These are phyloP conservation scores for Cydia fagiglandana DNA, from an alignment of 1,140 invertebrate species.

Conservation along the genomic window DNA sequence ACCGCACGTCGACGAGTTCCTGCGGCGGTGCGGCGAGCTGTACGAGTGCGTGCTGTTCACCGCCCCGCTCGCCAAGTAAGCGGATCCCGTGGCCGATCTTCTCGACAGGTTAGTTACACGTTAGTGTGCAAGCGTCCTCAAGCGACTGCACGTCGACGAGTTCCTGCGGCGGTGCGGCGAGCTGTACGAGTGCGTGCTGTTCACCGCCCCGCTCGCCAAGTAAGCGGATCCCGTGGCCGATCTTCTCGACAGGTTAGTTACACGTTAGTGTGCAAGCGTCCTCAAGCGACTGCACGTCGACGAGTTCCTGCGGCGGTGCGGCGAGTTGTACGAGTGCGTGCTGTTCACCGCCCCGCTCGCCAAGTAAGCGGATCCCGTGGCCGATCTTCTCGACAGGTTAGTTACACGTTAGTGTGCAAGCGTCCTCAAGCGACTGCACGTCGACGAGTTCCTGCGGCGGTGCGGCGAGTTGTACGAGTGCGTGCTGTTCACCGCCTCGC, in stretches of 20 bases:
- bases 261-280: too few species aligned
- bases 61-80: conserved; percentile 99
- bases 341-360: conserved; percentile 99
- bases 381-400: conserved; percentile 94
- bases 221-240: conserved; percentile 99
- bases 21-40: conserved; percentile 97
- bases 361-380: conserved; percentile 99
- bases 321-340: conserved; percentile 99
- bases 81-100: conserved; percentile 99
- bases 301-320: conserved; percentile 98
- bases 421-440: too few species aligned
- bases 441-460: conserved; percentile 94
- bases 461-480: conserved; percentile 99
- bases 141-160: conserved; percentile 76
- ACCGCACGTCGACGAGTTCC: conserved; percentile 89
- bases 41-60: conserved; percentile 99
- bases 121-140: too few species aligned
- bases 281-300: too few species aligned
- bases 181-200: conserved; percentile 99
- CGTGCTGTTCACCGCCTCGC: conserved; percentile 98
- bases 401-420: not conserved
- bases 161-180: conserved; percentile 99
- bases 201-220: conserved; percentile 99
- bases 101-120: conserved; percentile 84
- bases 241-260: conserved; percentile 88